Evolutionary conservation across 2,113 vertebrate genomes (phyloP).

Genomic region (Heterochromis multidens): DNA sequence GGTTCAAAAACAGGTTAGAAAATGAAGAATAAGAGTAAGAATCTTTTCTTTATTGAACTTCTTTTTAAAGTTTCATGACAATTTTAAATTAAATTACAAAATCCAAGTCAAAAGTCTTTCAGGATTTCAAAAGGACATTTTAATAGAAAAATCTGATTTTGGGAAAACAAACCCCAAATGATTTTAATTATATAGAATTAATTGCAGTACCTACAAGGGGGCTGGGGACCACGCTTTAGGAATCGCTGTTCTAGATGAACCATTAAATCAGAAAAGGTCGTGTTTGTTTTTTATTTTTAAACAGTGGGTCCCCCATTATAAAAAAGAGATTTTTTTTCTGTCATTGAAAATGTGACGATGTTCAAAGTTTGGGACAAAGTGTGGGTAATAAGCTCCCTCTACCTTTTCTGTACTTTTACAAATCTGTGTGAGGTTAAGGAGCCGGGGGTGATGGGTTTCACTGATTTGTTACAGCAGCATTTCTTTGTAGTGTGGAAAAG

Average conservation of each 20-base stretch:
- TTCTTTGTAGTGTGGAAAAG: neutral
- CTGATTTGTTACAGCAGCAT: neutral
- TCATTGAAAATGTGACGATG: neutral
- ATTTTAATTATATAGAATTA: neutral
- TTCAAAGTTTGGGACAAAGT: neutral
- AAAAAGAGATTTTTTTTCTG: neutral
- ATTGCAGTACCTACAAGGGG: neutral
- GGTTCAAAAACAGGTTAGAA: too few species aligned
- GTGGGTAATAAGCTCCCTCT: neutral
- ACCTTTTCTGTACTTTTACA: neutral
- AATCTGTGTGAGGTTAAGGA: neutral
- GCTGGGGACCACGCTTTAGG: too few species aligned
- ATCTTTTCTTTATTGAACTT: too few species aligned
- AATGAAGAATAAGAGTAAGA: too few species aligned
- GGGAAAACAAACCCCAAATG: neutral
- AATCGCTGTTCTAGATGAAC: rapidly evolving
- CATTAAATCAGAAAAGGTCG: neutral
- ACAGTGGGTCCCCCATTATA: rapidly evolving
- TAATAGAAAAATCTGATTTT: neutral
- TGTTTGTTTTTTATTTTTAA: neutral
- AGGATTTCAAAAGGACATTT: neutral
- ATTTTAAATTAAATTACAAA: neutral
- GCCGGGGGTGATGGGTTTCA: neutral
- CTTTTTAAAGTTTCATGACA: too few species aligned
- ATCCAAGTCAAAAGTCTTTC: neutral